Percentiles rank a stretch among this genome's conserved stretches.
Conservation (phyloP, 1,140 invertebrate species). For the Ostrea edulis region DNA sequence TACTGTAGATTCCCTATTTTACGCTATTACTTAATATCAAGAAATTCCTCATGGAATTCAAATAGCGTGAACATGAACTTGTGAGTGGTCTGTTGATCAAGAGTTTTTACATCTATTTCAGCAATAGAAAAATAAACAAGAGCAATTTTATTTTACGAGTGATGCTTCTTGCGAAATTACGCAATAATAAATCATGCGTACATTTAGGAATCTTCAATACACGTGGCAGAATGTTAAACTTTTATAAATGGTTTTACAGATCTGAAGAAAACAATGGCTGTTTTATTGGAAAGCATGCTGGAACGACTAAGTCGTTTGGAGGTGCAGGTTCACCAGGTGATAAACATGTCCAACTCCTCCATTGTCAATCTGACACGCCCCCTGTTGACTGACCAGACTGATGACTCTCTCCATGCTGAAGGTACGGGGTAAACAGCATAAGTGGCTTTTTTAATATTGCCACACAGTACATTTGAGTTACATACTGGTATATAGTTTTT, state of each 20-base stretch:
- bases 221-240: neutral
- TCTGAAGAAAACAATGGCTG: slow-evolving; percentile 77
- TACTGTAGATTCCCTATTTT: too few relatives aligned
- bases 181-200: too few relatives aligned
- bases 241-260: slow-evolving; percentile 59
- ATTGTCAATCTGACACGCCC: slow-evolving; percentile 18
- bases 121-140: too few relatives aligned
- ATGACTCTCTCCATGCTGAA: slow-evolving; percentile 11
- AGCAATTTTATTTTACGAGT: too few relatives aligned
- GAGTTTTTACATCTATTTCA: too few relatives aligned
- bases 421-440: neutral
- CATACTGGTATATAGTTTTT: neutral
- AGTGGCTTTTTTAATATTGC: too few relatives aligned
- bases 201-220: too few relatives aligned
- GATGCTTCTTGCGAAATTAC: too few relatives aligned
- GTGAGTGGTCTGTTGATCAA: too few relatives aligned
- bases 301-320: slow-evolving; percentile 70
- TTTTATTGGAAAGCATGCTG: slow-evolving; percentile 74
- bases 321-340: slow-evolving; percentile 27
- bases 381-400: neutral
- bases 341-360: slow-evolving; percentile 19
- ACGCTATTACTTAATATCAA: too few relatives aligned
- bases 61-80: too few relatives aligned
- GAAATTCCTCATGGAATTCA: too few relatives aligned
- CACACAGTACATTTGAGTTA: neutral